phyloP scores from a whole-genome alignment of 1,140 invertebrate species.

The Macrotrachela quadricornifera region DNA sequence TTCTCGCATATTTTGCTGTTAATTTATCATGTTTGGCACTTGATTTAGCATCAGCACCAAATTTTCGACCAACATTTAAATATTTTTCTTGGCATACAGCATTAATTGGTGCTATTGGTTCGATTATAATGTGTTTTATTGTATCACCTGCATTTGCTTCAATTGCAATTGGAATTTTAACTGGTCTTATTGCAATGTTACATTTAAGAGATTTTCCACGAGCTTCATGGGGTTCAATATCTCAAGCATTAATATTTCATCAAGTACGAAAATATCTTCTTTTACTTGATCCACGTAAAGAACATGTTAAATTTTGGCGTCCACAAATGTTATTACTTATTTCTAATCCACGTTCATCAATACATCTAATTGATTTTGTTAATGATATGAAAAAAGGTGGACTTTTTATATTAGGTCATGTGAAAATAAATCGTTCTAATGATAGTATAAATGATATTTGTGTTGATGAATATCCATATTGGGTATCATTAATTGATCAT shows the following conservation, averaged over 20 bases:
- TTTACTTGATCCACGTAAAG: conserved; percentile 75
- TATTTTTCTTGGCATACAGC: conserved; percentile 88
- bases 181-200: conserved; percentile 58
- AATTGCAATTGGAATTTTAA: conserved; percentile 60
- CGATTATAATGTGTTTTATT: conserved; percentile 81
- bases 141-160: conserved; percentile 73
- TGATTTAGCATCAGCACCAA: conserved; percentile 78
- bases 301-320: conserved; percentile 96
- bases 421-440: conserved; percentile 34
- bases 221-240: conserved; percentile 76
- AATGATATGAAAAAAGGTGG: conserved; percentile 97
- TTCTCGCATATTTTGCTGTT: conserved; percentile 79
- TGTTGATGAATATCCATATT: conserved; percentile 54
- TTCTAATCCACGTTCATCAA: conserved; percentile 62
- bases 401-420: conserved; percentile 76
- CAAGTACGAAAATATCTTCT: conserved; percentile 88
- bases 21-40: conserved; percentile 82
- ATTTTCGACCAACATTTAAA: conserved; percentile 76
- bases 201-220: conserved; percentile 73
- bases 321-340: conserved; percentile 86
- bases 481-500: conserved; percentile 65
- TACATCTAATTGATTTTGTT: conserved; percentile 80
- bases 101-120: conserved; percentile 59
- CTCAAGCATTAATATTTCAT: conserved; percentile 93
- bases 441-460: conserved; percentile 38